Evolutionary conservation across 2,888 invertebrate species (phyloP), one percentile per base, ranked within the genome.

Genomic region (Oxycera nigricornis): DNA sequence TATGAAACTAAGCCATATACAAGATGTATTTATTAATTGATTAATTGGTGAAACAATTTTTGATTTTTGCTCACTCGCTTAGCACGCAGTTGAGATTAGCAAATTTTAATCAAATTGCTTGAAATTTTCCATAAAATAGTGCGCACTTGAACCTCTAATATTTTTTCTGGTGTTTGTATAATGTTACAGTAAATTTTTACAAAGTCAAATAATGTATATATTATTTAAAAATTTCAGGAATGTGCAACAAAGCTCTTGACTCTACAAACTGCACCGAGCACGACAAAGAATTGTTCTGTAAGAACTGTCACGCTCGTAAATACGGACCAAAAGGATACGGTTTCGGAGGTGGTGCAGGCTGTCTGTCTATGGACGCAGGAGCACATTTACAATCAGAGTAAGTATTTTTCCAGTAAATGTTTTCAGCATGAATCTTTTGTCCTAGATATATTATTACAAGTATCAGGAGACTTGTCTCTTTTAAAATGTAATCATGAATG

Each of bases 251-350:
- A 89, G 90, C 95, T 89, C 91, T 99, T 87, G 98, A 99, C 88
- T 97, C 97, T 82, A 98, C 97, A 89, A 98, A 96, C 89, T 96
- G 96, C 89, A 90, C 96, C 82, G 97, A 97, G 87, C 98, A 98
- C 89, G 97, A 97, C 84, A 94, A 94, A 83, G 94, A 96, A 87
- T 90, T 98, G 81, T 98, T 88, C 91, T 99, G 98, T 91, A 98
- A 97, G 81, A 86, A 85, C 80, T 86, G 99, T 90, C 97, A 99
- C 87, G 98, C 92, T 82, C 93, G 97, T 86, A 97, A 97, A 90
- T 98, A 93, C 88, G 98, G 98, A 85, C 98, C 98, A 81, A 98
- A 96, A 88, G 97, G 97, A 81, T 96, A 97, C 88, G 98, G 98
- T 82, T 98, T 97, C 87, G 98, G 98, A 81, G 96, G 96, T 84